Evolutionary conservation across 2,797 vertebrate genomes (phyloP).

Genomic region (Hyperoplus immaculatus): DNA sequence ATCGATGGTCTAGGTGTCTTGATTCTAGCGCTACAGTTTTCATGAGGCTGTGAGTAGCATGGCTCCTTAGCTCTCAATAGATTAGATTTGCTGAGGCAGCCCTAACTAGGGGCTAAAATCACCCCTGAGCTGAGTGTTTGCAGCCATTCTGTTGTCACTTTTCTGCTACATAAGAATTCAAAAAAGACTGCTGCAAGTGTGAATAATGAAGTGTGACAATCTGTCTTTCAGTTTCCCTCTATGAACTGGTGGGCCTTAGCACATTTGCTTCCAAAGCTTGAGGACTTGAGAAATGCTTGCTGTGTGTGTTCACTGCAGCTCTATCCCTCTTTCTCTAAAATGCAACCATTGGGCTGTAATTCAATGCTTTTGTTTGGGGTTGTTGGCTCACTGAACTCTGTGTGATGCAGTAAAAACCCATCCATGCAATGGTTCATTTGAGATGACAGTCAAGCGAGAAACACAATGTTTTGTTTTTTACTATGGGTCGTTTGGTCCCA

Average conservation of each 20-base stretch:
- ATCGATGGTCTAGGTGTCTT: no score
- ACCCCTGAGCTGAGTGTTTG: conserved; percentile 8
- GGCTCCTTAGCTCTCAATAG: background rate
- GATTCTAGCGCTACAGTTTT: no score
- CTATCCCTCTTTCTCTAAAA: background rate
- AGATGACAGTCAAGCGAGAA: conserved; percentile 41
- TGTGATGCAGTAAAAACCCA: conserved; percentile 31
- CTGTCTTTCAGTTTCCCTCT: conserved; percentile 21
- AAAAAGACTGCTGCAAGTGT: conserved; percentile 1
- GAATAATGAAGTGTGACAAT: conserved; percentile 23
- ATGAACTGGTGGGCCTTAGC: conserved; percentile 7
- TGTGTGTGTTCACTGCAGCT: background rate
- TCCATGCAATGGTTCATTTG: conserved; percentile 44
- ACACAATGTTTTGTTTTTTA: conserved; percentile 24
- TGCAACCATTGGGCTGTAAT: conserved; percentile 35
- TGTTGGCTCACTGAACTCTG: conserved; percentile 45
- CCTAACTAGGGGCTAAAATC: no score
- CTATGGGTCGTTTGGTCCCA: conserved; percentile 13
- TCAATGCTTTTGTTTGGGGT: conserved; percentile 45
- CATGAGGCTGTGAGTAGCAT: no score
- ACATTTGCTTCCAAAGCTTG: conserved; percentile 22
- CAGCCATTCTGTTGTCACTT: conserved; percentile 19
- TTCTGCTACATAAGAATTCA: conserved; percentile 11
- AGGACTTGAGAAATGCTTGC: conserved; percentile 10
- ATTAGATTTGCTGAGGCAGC: background rate